Evolutionary conservation across 1,140 invertebrate genomes (phyloP).

Genomic region (Helicorthomorpha holstii): DNA sequence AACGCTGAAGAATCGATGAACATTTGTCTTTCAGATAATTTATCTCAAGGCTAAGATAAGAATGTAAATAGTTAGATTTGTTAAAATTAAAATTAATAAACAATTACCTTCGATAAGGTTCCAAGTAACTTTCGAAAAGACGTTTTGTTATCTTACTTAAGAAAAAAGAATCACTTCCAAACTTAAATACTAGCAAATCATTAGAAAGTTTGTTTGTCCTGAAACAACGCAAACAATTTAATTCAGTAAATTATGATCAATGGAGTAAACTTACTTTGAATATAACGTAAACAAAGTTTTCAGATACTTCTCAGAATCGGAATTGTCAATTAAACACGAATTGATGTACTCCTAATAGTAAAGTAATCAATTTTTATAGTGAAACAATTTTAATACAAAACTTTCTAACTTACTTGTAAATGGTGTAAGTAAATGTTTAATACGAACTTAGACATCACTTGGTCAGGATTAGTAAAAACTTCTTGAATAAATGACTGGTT

Average conservation of each 20-base stretch:
- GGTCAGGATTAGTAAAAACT: constrained; percentile 90
- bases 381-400: too few species aligned
- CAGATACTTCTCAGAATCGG: constrained; percentile 72
- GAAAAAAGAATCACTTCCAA: constrained; percentile 62
- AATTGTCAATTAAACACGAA: constrained; percentile 54
- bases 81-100: constrained; percentile 1
- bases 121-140: constrained; percentile 64
- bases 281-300: constrained; percentile 76
- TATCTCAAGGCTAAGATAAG: constrained; percentile 41
- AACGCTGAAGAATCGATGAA: constrained; percentile 53
- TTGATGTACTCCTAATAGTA: too few species aligned
- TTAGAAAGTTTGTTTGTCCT: constrained; percentile 52
- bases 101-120: constrained; percentile 51
- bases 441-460: constrained; percentile 96
- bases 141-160: constrained; percentile 61
- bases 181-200: constrained; percentile 51
- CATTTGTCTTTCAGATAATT: constrained; percentile 58
- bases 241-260: background rate
- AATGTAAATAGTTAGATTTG: background rate
- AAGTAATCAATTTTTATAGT: too few species aligned
- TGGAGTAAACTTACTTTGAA: constrained; percentile 36
- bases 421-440: constrained; percentile 89
- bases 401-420: constrained; percentile 38
- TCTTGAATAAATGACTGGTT: constrained; percentile 75
- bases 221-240: constrained; percentile 14